Conservation (phyloP, 2,888 invertebrate species). For the Micoletzkya japonica region DNA sequence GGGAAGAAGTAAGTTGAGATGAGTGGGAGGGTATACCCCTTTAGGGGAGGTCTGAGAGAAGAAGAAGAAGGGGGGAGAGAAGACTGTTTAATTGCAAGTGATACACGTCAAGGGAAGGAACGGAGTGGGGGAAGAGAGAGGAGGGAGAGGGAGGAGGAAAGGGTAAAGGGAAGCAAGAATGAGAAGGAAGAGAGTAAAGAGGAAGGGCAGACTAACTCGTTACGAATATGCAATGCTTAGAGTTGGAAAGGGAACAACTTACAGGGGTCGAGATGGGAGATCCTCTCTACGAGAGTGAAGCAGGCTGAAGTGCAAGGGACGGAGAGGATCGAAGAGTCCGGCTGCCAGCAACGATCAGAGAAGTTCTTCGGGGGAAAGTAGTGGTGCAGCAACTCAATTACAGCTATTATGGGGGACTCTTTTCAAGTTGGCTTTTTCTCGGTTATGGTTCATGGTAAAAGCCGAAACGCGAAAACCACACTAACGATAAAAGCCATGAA, state of each 20-base stretch:
- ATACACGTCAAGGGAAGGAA: not conserved
- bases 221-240: not conserved
- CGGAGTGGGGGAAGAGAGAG: not conserved
- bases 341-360: slow-evolving; percentile 49
- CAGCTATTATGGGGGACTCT: no score
- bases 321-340: slow-evolving; percentile 43
- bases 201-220: not conserved
- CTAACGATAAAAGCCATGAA: no score
- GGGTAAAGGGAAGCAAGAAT: not conserved
- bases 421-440: no score
- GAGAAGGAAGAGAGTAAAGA: not conserved
- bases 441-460: no score
- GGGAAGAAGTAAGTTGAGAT: slow-evolving; percentile 6
- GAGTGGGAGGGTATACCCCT: slow-evolving; percentile 6
- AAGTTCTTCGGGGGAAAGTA: slow-evolving; percentile 61
- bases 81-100: not conserved
- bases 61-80: not conserved
- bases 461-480: no score
- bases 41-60: slow-evolving; percentile 6
- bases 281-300: slow-evolving; percentile 55
- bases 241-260: slow-evolving; percentile 24
- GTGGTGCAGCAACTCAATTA: slow-evolving; percentile 49
- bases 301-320: slow-evolving; percentile 54
- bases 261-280: slow-evolving; percentile 45
- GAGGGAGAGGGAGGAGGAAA: not conserved